Evolutionary conservation across 2,888 invertebrate genomes (phyloP), one percentile per base, ranked within the genome.

Genomic region (Eustalomyia histrio): DNA sequence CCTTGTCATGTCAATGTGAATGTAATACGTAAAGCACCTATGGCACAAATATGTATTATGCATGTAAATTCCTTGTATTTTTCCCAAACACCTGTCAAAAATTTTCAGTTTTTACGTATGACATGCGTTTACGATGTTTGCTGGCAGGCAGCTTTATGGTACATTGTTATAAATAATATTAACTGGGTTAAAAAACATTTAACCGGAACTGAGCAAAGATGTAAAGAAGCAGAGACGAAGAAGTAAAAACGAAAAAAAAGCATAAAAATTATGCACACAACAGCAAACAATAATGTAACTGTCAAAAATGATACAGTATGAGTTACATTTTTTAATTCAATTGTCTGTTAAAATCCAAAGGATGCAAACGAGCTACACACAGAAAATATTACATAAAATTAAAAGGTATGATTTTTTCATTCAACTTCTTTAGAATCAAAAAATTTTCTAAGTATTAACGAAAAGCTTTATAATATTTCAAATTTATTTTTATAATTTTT

Each of bases 71-170:
- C 68, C 50, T 57, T 63, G 47, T 63, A 63, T 68, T 33, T 68
- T 68, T 47, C 55, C 55, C 55, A 55, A 76, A 58, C 63, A 76
- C 63, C 69, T 76, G 69, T 69, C 68, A 69, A 64, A 50, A 69
- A 64, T 61, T 7, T 29, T 69, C 9, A 52, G 21, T 63, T 12
- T 60, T 60, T 58, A 21, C 60, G 24, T 10, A 52, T 35, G 33
- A 65, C 58, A 35, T 10, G 24, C 16, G 16, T 39, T 14, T 58
- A 52, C 18, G 18, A 35, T 60, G 18, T 10, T 50, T 52, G 18
- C n/a, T 47, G 21, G 24, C 24, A 55, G 29, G 39, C 55, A 60
- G 50, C 21, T 1, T n/a, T 71, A 39, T 24, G 18, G 47, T 50
- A 14, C 33, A 4, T 14, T 63, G 10, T 16, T 39, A 39, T 39